Evolutionary conservation across 1,140 invertebrate genomes (phyloP).

Genomic region (Drosophila lacertosa): DNA sequence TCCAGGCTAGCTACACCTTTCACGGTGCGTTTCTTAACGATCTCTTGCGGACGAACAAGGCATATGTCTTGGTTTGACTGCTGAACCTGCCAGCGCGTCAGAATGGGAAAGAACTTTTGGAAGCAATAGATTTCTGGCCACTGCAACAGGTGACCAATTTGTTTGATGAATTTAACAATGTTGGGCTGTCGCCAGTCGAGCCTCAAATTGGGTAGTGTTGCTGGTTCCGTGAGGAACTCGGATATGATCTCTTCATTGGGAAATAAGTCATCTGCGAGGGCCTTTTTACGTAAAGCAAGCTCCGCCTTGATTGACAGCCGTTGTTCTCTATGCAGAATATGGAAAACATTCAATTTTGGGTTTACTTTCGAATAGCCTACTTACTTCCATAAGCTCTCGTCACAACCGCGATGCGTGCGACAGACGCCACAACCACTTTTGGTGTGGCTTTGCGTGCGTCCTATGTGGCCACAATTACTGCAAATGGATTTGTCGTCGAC

Average conservation of each 20-base stretch:
- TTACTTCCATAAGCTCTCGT: constrained; percentile 87
- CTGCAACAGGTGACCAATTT: constrained; percentile 87
- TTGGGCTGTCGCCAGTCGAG: constrained; percentile 88
- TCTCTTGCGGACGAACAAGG: constrained; percentile 84
- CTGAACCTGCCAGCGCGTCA: constrained; percentile 88
- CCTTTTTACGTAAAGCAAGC: constrained; percentile 88
- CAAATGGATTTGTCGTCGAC: constrained; percentile 87
- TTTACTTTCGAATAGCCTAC: constrained; percentile 70
- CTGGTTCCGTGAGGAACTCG: constrained; percentile 88
- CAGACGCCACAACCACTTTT: constrained; percentile 88
- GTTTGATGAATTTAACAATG: constrained; percentile 88
- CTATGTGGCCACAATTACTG: constrained; percentile 88
- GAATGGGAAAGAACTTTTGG: constrained; percentile 90
- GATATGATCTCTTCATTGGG: constrained; percentile 90
- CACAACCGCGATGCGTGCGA: constrained; percentile 86
- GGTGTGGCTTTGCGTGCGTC: constrained; percentile 86
- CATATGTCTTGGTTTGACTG: constrained; percentile 17
- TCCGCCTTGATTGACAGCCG: constrained; percentile 88
- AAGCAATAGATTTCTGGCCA: constrained; percentile 92
- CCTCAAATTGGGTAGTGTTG: constrained; percentile 84
- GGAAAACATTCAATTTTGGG: neutral
- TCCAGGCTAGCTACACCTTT: constrained; percentile 87
- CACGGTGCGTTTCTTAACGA: constrained; percentile 85
- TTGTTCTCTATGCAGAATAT: constrained; percentile 85
- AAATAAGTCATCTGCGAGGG: constrained; percentile 87